Evolutionary conservation across 2,797 vertebrate species (phyloP).

Genomic region (Mionectes olivaceus): DNA sequence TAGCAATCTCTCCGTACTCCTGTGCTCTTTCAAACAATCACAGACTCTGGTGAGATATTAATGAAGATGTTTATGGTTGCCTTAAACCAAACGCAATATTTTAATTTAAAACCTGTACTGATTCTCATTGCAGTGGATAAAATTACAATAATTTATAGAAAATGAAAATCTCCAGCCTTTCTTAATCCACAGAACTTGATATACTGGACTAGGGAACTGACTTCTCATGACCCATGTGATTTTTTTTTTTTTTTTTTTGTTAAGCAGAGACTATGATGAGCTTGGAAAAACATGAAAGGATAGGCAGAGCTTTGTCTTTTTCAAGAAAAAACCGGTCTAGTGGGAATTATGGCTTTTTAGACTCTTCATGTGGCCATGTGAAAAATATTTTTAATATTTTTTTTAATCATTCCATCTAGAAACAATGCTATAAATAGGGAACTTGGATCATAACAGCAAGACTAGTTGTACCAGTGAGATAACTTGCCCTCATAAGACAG

Average conservation of each 20-base stretch:
- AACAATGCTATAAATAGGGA: neutral
- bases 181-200: neutral
- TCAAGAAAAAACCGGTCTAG: neutral
- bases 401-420: neutral
- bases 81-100: neutral
- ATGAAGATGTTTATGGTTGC: neutral
- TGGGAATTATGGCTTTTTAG: neutral
- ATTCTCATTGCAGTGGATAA: neutral
- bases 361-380: rapidly evolving
- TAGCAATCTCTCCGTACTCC: neutral
- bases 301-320: neutral
- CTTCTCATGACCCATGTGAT: neutral
- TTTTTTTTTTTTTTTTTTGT: neutral
- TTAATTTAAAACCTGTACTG: neutral
- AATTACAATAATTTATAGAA: neutral
- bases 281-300: neutral
- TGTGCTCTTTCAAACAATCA: neutral
- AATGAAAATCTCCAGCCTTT: neutral
- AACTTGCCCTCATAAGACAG: neutral
- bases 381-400: neutral
- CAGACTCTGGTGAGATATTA: neutral
- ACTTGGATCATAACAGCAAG: neutral
- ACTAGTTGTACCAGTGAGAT: neutral
- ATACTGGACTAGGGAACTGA: neutral
- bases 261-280: neutral